A percentile compares a stretch with the other conserved stretches of the same genome.
These are phyloP conservation scores for Epinephelus awoara DNA, from an alignment of 2,797 vertebrate genomes.

Conservation along the genomic window DNA sequence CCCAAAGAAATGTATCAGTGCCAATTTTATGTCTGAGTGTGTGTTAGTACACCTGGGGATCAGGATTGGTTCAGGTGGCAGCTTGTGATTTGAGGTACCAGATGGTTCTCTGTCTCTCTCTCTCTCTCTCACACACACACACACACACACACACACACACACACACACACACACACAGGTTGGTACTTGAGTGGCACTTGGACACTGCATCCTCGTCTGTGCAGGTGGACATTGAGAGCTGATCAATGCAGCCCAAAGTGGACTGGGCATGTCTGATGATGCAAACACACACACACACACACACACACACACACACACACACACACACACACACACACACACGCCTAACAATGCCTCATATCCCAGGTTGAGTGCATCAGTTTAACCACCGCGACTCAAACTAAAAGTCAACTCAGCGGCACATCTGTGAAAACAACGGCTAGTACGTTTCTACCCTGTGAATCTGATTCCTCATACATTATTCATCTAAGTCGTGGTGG, in stretches of 20 bases:
- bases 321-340: neutral
- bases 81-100: slow-evolving; percentile 52
- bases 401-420: neutral
- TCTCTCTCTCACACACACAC: neutral
- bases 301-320: neutral
- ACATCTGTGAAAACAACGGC: neutral
- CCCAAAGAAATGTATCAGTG: neutral
- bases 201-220: slow-evolving; percentile 22
- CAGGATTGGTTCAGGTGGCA: slow-evolving; percentile 44
- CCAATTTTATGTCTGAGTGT: neutral
- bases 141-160: slow-evolving; percentile 22
- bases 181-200: slow-evolving; percentile 48
- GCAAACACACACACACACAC: slow-evolving; percentile 28
- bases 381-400: slow-evolving; percentile 6
- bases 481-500: neutral
- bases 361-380: slow-evolving; percentile 11
- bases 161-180: slow-evolving; percentile 20
- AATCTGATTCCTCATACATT: neutral
- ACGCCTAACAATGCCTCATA: slow-evolving; percentile 6
- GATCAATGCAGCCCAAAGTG: slow-evolving; percentile 63
- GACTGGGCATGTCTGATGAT: slow-evolving; percentile 39
- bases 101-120: slow-evolving; percentile 39
- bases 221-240: slow-evolving; percentile 57
- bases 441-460: neutral
- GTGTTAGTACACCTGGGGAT: slow-evolving; percentile 5